Conservation (phyloP, 2,888 invertebrate genomes). For the Caenorhabditis sp. region DNA sequence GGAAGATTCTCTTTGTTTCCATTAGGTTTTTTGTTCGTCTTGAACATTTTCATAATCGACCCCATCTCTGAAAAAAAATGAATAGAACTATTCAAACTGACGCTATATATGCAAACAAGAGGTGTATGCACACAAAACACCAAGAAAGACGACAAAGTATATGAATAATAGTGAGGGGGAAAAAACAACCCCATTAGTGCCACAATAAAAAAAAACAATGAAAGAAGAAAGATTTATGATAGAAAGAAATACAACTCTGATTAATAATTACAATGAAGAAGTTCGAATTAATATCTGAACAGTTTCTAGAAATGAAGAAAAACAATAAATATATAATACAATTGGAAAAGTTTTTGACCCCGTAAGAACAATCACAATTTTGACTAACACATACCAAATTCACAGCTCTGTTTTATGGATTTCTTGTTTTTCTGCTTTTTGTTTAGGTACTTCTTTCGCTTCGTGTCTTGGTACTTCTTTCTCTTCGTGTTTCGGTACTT, state of each 20-base stretch:
- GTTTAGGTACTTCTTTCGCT: constrained; percentile 9
- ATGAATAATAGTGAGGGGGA: background rate
- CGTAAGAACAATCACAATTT: background rate
- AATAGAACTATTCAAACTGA: background rate
- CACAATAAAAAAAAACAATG: background rate
- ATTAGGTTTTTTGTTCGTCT: constrained; percentile 33
- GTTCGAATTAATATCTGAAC: background rate
- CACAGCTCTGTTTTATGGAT: constrained; percentile 11
- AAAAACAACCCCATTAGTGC: background rate
- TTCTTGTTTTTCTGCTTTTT: constrained; percentile 12
- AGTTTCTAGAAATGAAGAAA: background rate
- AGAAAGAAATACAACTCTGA: background rate
- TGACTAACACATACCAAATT: background rate
- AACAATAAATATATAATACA: background rate
- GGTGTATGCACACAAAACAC: background rate
- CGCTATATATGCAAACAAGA: background rate
- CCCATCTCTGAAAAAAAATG: constrained; percentile 15
- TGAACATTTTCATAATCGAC: constrained; percentile 45
- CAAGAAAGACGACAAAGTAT: background rate
- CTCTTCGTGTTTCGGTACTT: no score
- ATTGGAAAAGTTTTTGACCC: background rate
- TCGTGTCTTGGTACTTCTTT: constrained; percentile 16
- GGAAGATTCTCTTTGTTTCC: constrained; percentile 53
- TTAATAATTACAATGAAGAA: background rate
- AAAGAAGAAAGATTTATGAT: background rate